Conservation (phyloP, 2,113 vertebrate genomes). For the Orientallactaga bullata region DNA sequence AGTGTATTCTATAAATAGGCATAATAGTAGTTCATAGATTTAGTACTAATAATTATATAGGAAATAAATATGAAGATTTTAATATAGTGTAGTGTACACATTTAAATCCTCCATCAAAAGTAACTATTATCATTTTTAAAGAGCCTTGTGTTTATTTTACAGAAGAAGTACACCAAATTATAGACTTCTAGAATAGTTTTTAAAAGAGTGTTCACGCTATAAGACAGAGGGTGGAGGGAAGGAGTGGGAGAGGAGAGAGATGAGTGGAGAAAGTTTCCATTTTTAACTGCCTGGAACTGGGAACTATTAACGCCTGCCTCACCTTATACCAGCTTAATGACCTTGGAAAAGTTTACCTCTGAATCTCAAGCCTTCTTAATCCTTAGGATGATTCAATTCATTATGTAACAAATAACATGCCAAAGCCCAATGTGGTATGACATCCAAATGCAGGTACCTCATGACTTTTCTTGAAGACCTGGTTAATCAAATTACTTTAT, state of each 20-base stretch:
- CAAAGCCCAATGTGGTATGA: background rate
- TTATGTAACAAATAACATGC: background rate
- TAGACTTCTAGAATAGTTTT: constrained; percentile 25
- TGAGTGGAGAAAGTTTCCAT: background rate
- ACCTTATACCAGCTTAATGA: background rate
- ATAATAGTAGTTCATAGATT: constrained; percentile 40
- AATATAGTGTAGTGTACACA: constrained; percentile 8
- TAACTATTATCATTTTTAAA: constrained; percentile 53
- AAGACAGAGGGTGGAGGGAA: background rate
- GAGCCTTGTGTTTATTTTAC: constrained; percentile 45
- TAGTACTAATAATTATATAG: constrained; percentile 52
- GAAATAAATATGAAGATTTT: constrained; percentile 60
- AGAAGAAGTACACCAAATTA: constrained; percentile 56
- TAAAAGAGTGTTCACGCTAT: background rate
- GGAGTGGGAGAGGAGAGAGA: background rate
- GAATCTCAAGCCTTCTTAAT: background rate
- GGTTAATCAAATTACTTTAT: background rate
- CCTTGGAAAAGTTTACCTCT: background rate
- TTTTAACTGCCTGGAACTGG: constrained; percentile 26
- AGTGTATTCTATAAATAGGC: constrained; percentile 49
- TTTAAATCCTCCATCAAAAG: constrained; percentile 61
- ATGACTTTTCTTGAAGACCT: background rate
- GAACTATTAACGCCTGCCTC: background rate
- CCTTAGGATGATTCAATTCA: background rate
- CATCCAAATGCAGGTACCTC: background rate